Percentiles rank a stretch among this genome's conserved stretches.
Conservation (phyloP, 2,888 invertebrate genomes). For the Amphipoea oculea region DNA sequence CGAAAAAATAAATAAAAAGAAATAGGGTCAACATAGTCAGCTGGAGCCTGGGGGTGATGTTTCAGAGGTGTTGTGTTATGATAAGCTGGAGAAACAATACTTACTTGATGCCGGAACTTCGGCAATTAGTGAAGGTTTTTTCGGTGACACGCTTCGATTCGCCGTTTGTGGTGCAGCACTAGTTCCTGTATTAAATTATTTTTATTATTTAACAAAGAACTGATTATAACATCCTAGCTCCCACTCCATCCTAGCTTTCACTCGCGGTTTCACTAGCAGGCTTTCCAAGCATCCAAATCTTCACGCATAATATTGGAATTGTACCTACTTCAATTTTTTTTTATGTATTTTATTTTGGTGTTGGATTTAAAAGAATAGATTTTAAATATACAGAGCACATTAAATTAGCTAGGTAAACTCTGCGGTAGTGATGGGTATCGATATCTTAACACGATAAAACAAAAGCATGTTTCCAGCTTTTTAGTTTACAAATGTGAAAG, state of each 20-base stretch:
- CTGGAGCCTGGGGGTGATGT: background rate
- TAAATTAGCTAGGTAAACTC: too few relatives aligned
- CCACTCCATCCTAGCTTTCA: too few relatives aligned
- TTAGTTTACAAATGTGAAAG: too few relatives aligned
- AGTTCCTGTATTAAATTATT: conserved; percentile 4
- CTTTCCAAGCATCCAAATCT: background rate
- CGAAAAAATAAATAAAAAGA: too few relatives aligned
- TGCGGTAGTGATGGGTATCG: too few relatives aligned
- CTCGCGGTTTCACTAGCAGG: background rate
- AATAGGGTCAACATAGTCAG: background rate
- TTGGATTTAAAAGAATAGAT: background rate
- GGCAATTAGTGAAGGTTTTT: background rate
- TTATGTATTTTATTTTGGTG: background rate
- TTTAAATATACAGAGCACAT: too few relatives aligned
- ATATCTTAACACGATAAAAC: too few relatives aligned
- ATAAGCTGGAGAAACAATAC: conserved; percentile 7
- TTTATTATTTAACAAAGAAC: background rate
- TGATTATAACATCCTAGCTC: too few relatives aligned
- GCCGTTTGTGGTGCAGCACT: background rate
- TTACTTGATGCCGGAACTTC: conserved; percentile 21
- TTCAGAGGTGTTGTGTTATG: background rate
- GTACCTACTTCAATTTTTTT: background rate
- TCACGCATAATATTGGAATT: background rate
- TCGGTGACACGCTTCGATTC: background rate
- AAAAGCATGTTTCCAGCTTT: too few relatives aligned